Percentiles rank a stretch among this genome's conserved stretches.
Evolutionary conservation across 2,797 vertebrate genomes (phyloP).

Genomic region (Pygocentrus nattereri): DNA sequence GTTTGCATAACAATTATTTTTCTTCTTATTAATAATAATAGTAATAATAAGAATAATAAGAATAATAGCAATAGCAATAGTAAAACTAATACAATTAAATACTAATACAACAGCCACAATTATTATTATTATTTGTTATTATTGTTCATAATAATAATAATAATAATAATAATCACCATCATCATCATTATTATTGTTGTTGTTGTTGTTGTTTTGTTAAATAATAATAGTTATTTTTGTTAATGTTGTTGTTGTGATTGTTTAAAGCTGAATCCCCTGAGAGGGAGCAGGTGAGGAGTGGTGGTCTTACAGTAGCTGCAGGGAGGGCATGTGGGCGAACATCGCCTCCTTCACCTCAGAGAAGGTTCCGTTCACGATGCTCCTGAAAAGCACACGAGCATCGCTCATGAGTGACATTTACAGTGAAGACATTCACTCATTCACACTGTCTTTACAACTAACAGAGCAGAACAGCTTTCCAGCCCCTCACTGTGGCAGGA

Average conservation of each 20-base stretch:
- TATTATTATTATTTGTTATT: too few species aligned
- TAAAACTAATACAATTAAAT: too few species aligned
- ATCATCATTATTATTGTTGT: too few species aligned
- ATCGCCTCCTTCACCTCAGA: slow-evolving; percentile 94
- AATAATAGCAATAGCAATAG: too few species aligned
- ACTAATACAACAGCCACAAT: too few species aligned
- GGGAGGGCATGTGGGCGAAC: slow-evolving; percentile 93
- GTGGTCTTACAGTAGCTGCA: slow-evolving; percentile 94
- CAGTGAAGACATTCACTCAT: too few species aligned
- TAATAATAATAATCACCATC: too few species aligned
- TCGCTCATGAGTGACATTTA: background rate
- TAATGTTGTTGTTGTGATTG: background rate
- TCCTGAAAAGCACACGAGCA: slow-evolving; percentile 77
- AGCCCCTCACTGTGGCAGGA: background rate
- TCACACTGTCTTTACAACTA: background rate
- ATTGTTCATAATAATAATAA: too few species aligned
- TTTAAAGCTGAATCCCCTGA: background rate
- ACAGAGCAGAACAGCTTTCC: background rate
- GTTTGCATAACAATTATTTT: too few species aligned
- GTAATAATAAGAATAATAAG: background rate
- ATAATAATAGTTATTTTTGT: too few species aligned
- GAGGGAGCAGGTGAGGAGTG: background rate
- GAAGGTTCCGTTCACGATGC: slow-evolving; percentile 96
- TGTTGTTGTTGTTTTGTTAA: background rate
- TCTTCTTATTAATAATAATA: background rate